Percentiles rank a stretch among this genome's conserved stretches.
phyloP scores from a whole-genome alignment of 2,797 vertebrate species.

The Pseudochromis fuscus region DNA sequence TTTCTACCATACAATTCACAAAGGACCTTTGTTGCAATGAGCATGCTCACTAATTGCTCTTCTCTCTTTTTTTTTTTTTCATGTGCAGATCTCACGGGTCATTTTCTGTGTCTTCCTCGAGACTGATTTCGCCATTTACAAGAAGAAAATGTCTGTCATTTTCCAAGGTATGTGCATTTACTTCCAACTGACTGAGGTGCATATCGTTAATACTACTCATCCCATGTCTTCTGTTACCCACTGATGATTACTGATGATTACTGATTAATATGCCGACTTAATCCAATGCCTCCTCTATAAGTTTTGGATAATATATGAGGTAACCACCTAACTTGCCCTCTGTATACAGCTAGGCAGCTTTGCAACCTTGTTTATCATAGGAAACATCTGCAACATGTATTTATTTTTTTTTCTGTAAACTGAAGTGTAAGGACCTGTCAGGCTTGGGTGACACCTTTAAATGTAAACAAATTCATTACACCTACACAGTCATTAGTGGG shows the following conservation, averaged over 20 bases:
- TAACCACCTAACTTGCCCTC: constrained; percentile 31
- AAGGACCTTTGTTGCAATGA: constrained; percentile 26
- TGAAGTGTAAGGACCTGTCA: constrained; percentile 42
- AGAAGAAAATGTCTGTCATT: constrained; percentile 93
- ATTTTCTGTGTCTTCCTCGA: constrained; percentile 99
- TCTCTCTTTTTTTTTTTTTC: constrained; percentile 49
- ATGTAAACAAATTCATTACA: constrained; percentile 54
- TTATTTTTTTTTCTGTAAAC: constrained; percentile 33
- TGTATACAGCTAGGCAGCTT: constrained; percentile 21
- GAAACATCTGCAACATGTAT: constrained; percentile 51
- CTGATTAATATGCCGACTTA: constrained; percentile 23
- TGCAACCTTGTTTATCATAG: not conserved
- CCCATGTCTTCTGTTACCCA: constrained; percentile 6
- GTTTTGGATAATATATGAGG: constrained; percentile 4
- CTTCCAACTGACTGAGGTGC: not conserved
- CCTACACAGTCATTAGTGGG: constrained; percentile 30
- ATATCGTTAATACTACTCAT: constrained; percentile 9
- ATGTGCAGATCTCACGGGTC: constrained; percentile 92
- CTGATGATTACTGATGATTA: constrained; percentile 15
- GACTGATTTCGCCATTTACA: constrained; percentile 97
- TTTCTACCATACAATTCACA: constrained; percentile 39
- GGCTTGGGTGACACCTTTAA: constrained; percentile 54
- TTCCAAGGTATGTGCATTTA: constrained; percentile 89
- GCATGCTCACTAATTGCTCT: constrained; percentile 42
- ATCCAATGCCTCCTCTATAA: not conserved